A percentile compares a stretch with the other conserved stretches of the same genome.
Conservation (phyloP, 2,888 invertebrate genomes). For the Thera obeliscata region DNA sequence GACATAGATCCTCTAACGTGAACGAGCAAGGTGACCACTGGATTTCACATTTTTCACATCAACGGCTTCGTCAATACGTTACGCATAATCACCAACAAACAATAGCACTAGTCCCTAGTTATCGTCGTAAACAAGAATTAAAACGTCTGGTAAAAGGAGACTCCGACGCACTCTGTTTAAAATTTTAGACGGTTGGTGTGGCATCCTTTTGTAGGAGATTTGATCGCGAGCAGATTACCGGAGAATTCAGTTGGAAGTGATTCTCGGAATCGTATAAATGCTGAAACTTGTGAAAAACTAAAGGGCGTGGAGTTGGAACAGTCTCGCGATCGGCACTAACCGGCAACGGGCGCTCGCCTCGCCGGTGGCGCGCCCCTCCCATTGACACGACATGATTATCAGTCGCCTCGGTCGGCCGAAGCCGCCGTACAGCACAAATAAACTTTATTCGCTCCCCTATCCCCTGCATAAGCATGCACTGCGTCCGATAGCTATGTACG, state of each 20-base stretch:
- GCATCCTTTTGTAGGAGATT: conserved; percentile 63
- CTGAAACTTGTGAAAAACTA: conserved; percentile 46
- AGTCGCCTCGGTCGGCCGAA: conserved; percentile 64
- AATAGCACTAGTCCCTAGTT: conserved; percentile 58
- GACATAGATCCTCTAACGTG: conserved; percentile 51
- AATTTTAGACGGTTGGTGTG: conserved; percentile 75
- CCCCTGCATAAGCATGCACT: conserved; percentile 68
- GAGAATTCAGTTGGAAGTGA: conserved; percentile 39
- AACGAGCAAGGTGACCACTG: conserved; percentile 54
- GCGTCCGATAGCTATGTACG: conserved; percentile 69
- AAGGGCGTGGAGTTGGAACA: conserved; percentile 57
- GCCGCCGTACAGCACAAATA: conserved; percentile 74
- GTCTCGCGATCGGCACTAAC: conserved; percentile 69
- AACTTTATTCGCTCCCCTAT: conserved; percentile 77
- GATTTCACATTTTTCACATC: conserved; percentile 66
- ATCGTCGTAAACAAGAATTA: conserved; percentile 79
- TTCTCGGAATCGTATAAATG: conserved; percentile 48
- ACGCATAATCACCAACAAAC: conserved; percentile 35
- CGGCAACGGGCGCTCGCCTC: conserved; percentile 50
- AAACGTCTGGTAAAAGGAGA: conserved; percentile 71
- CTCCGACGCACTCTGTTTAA: conserved; percentile 71
- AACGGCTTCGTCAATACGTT: conserved; percentile 44
- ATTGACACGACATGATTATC: conserved; percentile 74
- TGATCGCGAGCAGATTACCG: conserved; percentile 35
- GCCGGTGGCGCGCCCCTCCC: conserved; percentile 70